Evolutionary conservation across 1,140 invertebrate genomes (phyloP).

Genomic region (Scylla paramamosain): DNA sequence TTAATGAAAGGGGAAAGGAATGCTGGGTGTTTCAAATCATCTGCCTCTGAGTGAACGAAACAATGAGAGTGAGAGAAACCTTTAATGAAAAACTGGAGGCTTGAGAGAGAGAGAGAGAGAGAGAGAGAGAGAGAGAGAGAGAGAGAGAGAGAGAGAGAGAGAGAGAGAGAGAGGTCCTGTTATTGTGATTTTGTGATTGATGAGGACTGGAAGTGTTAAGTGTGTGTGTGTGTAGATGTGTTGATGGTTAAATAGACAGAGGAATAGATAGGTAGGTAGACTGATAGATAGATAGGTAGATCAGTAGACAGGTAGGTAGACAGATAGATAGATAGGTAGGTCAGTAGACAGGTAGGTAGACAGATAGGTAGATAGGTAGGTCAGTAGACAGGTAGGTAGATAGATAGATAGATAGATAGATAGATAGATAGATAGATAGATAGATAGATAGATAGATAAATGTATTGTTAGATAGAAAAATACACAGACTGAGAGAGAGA

Average conservation of each 20-base stretch:
- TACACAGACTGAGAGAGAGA: not conserved
- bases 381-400: not conserved
- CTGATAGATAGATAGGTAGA: not conserved
- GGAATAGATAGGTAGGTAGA: not conserved
- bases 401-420: conserved; percentile 7
- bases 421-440: conserved; percentile 7
- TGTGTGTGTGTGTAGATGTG: no score
- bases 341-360: no score
- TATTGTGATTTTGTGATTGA: not conserved
- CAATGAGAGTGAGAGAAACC: no score
- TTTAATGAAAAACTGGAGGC: not conserved
- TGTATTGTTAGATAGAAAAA: not conserved
- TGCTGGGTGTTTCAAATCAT: no score
- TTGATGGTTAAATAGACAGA: no score
- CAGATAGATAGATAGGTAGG: not conserved
- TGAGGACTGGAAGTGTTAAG: no score
- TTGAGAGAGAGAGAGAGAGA: conserved; percentile 33
- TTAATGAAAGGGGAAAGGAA: not conserved
- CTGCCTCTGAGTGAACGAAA: no score
- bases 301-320: not conserved
- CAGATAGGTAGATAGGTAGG: not conserved
- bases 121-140: conserved; percentile 33
- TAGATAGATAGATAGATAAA: not conserved
- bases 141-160: conserved; percentile 27
- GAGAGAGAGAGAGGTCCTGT: no score